phyloP scores from a whole-genome alignment of 2,888 invertebrate species.

The Meandrusa payeni region DNA sequence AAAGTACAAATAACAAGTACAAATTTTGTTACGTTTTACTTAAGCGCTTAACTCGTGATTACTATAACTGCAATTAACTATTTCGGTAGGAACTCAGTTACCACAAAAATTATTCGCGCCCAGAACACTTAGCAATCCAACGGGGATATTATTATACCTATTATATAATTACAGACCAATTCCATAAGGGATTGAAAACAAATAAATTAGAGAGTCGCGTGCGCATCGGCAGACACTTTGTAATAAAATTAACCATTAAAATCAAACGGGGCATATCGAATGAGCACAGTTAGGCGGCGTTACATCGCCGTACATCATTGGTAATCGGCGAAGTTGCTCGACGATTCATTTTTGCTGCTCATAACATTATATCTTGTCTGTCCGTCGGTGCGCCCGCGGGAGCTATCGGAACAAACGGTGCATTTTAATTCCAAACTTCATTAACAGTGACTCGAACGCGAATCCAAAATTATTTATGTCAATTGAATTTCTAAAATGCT shows the following conservation, averaged over 20 bases:
- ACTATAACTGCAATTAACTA: no score
- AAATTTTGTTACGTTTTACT: no score
- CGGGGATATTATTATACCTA: no score
- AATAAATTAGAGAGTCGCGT: constrained; percentile 24
- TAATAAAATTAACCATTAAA: constrained; percentile 57
- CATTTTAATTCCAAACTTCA: neutral
- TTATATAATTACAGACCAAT: constrained; percentile 10
- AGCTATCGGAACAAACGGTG: constrained; percentile 3
- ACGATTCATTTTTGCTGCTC: constrained; percentile 60
- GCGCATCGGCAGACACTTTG: constrained; percentile 28
- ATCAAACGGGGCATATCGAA: constrained; percentile 59
- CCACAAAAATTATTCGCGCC: no score
- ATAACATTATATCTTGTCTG: constrained; percentile 53
- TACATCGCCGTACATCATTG: constrained; percentile 45
- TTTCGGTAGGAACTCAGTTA: no score
- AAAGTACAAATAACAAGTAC: no score
- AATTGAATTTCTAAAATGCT: no score
- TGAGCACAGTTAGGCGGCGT: constrained; percentile 40
- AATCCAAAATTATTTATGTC: no score
- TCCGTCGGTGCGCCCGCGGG: constrained; percentile 31
- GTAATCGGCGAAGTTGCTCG: constrained; percentile 41
- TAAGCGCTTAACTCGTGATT: no score
- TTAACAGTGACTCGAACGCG: no score
- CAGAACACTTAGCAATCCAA: no score
- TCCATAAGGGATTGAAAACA: constrained; percentile 20